Base-by-base conservation (phyloP, 2,113 vertebrate species). In the Alethe castanea region DNA sequence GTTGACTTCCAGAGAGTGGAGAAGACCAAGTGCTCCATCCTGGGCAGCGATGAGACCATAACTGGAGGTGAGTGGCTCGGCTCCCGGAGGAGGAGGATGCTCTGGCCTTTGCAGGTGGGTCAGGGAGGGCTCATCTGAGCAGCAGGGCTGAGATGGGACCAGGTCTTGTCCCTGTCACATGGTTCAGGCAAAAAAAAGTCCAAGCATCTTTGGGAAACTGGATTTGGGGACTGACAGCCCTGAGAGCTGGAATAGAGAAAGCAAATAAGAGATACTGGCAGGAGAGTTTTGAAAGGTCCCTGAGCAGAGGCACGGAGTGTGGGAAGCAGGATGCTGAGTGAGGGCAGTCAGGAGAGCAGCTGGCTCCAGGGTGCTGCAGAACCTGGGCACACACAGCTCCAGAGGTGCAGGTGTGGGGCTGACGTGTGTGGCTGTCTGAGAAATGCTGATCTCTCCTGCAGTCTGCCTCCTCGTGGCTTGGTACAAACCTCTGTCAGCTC, bases 41-140 rank as follows among this genome's bases (percentile, higher is more conserved):
- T 33, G 47, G 60, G 23, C 86, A 45, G 92, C 38, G 14, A 97
- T 97, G 96, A 92, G 92, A 59, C 79, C 6, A 7, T 97, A 84
- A 96, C 62, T 71, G 22, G 17, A 86, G 92, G 95, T 45, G 89
- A 90, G 92, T 6, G 0, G 67, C 79, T 93, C 7, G 12, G 71
- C 14, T 81, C 61, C 73, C 6, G 53, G 52, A 70, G 70, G 64
- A 95, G 64, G 53, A 95, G 76, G 86, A 93, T 8, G 0, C 81
- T 91, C 52, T 92, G 83, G 70, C 69, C 73, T 86, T 73, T 94
- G 76, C 78, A 92, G 90, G 87, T 88, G 93, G 52, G 91, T 72
- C 12, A 8, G 53, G 60, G 77, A 91, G 86, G 70, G 84, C 64
- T 95, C 2, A 2, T 81, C 62, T 13, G 20, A 83, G 57, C 2